phyloP scores from a whole-genome alignment of 2,113 vertebrate genomes.

The Pycnonotus jocosus region DNA sequence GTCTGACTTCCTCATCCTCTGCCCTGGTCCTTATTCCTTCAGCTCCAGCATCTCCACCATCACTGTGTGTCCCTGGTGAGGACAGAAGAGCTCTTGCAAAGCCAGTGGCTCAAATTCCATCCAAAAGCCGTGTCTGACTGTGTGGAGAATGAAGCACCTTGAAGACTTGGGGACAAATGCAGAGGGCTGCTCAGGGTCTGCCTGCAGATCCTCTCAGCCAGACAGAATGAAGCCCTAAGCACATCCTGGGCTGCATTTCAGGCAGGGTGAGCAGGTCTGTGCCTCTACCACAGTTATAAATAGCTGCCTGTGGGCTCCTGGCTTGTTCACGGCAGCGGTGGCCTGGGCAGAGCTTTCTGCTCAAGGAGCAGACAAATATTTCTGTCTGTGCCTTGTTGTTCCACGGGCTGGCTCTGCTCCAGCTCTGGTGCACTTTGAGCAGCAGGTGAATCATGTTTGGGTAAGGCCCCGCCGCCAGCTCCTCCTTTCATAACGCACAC shows the following conservation, averaged over 20 bases:
- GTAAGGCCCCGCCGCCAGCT: neutral
- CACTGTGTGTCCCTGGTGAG: neutral
- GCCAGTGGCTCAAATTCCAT: neutral
- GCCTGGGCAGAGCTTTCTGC: neutral
- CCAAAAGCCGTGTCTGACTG: accelerated
- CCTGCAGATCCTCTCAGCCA: neutral
- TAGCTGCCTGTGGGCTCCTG: neutral
- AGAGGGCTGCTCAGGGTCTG: neutral
- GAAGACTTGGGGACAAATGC: accelerated
- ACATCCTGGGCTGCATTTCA: neutral
- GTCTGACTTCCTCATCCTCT: neutral
- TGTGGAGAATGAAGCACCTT: neutral
- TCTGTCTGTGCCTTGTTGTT: neutral
- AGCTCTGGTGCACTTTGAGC: neutral
- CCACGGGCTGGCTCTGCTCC: neutral
- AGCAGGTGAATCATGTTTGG: slow-evolving; percentile 12
- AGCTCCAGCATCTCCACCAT: neutral
- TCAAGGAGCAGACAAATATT: neutral
- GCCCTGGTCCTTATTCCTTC: neutral
- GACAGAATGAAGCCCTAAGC: neutral
- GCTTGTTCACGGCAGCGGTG: accelerated
- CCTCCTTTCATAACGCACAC: neutral
- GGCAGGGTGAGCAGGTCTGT: neutral
- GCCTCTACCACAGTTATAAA: neutral
- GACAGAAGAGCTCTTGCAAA: neutral